Evolutionary conservation across 1,140 invertebrate genomes (phyloP).

Genomic region (Monochamus saltuarius): DNA sequence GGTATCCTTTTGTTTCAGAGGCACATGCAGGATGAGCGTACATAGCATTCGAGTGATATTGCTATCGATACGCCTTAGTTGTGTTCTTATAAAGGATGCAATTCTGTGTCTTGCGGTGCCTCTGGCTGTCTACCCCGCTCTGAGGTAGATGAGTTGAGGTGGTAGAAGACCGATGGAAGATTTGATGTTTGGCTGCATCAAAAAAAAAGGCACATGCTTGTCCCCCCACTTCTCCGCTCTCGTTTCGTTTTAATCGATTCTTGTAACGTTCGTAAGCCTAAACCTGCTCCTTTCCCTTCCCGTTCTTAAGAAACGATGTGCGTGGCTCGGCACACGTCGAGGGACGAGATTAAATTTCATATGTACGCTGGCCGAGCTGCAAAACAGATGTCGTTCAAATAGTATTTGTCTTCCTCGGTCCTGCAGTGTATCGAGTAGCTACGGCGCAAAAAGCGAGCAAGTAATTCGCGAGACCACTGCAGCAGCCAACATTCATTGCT

Average conservation of each 20-base stretch:
- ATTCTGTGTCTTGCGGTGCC: slow-evolving; percentile 53
- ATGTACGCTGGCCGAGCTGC: slow-evolving; percentile 12
- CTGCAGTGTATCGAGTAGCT: slow-evolving; percentile 40
- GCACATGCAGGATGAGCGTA: slow-evolving; percentile 68
- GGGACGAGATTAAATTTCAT: slow-evolving; percentile 11
- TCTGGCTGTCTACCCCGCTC: slow-evolving; percentile 46
- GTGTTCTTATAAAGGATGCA: slow-evolving; percentile 51
- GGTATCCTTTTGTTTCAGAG: slow-evolving; percentile 71
- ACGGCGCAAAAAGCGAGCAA: slow-evolving; percentile 19
- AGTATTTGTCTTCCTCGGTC: slow-evolving; percentile 50
- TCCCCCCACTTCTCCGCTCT: neutral
- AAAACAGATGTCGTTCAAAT: slow-evolving; percentile 43
- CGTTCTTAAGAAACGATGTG: neutral
- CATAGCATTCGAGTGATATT: slow-evolving; percentile 38
- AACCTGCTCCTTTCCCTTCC: slow-evolving; percentile 5
- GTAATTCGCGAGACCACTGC: slow-evolving; percentile 38
- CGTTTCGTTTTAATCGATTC: slow-evolving; percentile 1
- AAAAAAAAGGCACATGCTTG: slow-evolving; percentile 44
- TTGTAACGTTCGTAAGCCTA: neutral
- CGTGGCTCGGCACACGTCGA: slow-evolving; percentile 14
- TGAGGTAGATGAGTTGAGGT: slow-evolving; percentile 27
- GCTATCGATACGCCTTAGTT: slow-evolving; percentile 50
- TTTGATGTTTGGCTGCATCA: slow-evolving; percentile 30
- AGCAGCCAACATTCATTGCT: slow-evolving; percentile 47
- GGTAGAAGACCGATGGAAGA: slow-evolving; percentile 47